phyloP scores from a whole-genome alignment of 1,140 invertebrate species.

The Panonychus citri region DNA sequence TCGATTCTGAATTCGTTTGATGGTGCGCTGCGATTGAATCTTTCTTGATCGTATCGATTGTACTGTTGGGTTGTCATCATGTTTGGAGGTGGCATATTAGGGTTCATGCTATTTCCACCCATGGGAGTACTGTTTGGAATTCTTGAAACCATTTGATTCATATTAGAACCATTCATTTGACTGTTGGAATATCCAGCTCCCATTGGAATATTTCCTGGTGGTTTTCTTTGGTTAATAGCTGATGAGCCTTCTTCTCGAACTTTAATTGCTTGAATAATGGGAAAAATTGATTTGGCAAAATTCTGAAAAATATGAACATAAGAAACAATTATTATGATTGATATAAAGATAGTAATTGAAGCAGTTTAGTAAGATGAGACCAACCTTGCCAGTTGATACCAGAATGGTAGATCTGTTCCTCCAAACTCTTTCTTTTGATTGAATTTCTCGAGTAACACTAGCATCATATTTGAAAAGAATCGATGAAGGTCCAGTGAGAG shows the following conservation, averaged over 20 bases:
- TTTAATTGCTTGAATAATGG: constrained; percentile 71
- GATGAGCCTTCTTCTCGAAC: constrained; percentile 63
- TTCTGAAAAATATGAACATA: constrained; percentile 31
- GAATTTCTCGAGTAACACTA: constrained; percentile 83
- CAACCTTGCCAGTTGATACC: constrained; percentile 75
- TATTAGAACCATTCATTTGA: background rate
- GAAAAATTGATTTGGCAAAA: constrained; percentile 83
- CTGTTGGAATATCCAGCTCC: background rate
- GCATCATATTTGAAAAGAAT: constrained; percentile 76
- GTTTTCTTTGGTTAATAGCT: background rate
- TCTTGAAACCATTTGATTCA: background rate
- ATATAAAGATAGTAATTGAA: too few relatives aligned
- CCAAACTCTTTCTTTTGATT: constrained; percentile 81
- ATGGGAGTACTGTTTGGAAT: background rate
- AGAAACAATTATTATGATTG: background rate
- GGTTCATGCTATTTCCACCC: background rate
- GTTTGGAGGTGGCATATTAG: constrained; percentile 15
- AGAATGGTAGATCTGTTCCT: constrained; percentile 78
- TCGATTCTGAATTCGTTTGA: constrained; percentile 78
- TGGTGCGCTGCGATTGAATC: constrained; percentile 44
- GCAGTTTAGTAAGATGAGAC: too few relatives aligned
- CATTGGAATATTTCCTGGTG: background rate
- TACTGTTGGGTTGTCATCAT: constrained; percentile 28
- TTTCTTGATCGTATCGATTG: constrained; percentile 95
- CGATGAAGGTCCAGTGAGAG: background rate